Evolutionary conservation across 2,113 vertebrate species (phyloP), one percentile per base, ranked within the genome.

Genomic region (Ursus arctos): DNA sequence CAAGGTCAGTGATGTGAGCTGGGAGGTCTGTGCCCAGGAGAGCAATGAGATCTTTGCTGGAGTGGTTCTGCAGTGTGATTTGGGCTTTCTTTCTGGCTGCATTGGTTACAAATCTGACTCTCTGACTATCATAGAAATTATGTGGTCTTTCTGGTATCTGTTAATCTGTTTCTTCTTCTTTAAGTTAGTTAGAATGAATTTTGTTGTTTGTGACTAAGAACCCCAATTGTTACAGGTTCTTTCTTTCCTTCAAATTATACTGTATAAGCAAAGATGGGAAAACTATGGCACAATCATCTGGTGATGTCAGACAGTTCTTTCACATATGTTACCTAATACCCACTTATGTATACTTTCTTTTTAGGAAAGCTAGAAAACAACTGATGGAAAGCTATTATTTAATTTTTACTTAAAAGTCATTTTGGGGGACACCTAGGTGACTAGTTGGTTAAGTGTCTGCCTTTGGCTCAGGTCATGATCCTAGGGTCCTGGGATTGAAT

Each of bases 201-300:
- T 57, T 84, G 36, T n/a, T 92, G 15, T 95, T 92, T 95, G 83
- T 53, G 63, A 53, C n/a, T 33, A 74, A 55, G 55, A 87, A 72
- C 19, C 16, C 16, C 15, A 72, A 16, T n/a, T 81, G n/a, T 79
- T 71, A 24, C 4, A 49, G 33, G 2, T 24, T 40, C 22, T 13
- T 53, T 87, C 6, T 6, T 92, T 72, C 63, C 53, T 53, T 87
- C 74, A 92, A 28, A 61, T 87, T 49, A 59, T 33, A 26, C 33
- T 87, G 16, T 26, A 31, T 55, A 81, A 51, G 65, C 14, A 53
- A 55, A 72, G 8, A 9, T 55, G 31, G 22, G 36, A 22, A 65
- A 65, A 65, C 67, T 47, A 4, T 67, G 18, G n/a, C 16, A 47
- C 2, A 53, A 63, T 80, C 43, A 49, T 7, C 36, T 33, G 80